Evolutionary conservation across 1,140 invertebrate genomes (phyloP).

Genomic region (Drosophila repleta): DNA sequence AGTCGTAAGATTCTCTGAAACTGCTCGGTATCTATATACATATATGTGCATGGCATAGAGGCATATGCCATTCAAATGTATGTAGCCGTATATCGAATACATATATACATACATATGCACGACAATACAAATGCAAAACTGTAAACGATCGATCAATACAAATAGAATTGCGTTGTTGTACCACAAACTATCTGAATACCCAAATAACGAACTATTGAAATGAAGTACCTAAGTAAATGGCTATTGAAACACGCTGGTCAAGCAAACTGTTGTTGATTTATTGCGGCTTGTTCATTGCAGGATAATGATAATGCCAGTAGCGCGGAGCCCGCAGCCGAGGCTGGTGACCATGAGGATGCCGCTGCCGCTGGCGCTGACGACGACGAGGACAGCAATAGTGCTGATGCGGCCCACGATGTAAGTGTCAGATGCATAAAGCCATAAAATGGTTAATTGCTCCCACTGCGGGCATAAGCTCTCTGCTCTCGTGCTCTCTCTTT

Average conservation of each 20-base stretch:
- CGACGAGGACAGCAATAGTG: slow-evolving; percentile 65
- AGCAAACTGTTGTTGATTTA: slow-evolving; percentile 61
- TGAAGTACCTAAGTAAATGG: slow-evolving; percentile 55
- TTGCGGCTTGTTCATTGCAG: slow-evolving; percentile 68
- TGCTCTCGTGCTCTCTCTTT: slow-evolving; percentile 1
- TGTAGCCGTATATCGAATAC: neutral
- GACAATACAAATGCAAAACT: neutral
- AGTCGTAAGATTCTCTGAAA: slow-evolving; percentile 37
- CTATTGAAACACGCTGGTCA: slow-evolving; percentile 28
- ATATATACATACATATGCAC: slow-evolving; percentile 7
- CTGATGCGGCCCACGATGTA: slow-evolving; percentile 61
- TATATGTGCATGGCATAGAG: neutral
- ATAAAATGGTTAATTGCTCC: slow-evolving; percentile 5
- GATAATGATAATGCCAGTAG: slow-evolving; percentile 60
- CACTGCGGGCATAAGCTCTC: neutral
- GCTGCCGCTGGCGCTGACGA: slow-evolving; percentile 2
- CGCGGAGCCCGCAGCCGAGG: slow-evolving; percentile 14
- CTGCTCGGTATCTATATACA: neutral
- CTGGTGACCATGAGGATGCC: neutral
- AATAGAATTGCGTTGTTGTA: slow-evolving; percentile 3
- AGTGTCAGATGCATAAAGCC: slow-evolving; percentile 32
- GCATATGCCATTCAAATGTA: neutral
- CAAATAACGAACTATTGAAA: slow-evolving; percentile 3
- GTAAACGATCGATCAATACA: neutral
- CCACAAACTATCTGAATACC: neutral